Evolutionary conservation across 1,140 invertebrate species (phyloP).

Genomic region (Zaprionus camerounensis): DNA sequence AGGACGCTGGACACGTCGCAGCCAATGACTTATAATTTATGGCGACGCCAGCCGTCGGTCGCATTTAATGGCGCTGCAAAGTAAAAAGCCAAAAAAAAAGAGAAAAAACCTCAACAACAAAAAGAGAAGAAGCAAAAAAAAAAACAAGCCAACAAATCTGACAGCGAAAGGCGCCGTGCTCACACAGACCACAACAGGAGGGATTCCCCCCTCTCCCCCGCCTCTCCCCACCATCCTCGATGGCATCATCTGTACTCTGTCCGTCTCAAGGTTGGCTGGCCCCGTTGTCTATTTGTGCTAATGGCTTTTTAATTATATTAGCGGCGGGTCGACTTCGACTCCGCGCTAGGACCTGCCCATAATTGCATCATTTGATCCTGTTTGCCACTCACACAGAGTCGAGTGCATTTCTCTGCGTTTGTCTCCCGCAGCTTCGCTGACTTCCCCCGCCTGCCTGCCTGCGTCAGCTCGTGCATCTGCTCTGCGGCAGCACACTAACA

Average conservation of each 20-base stretch:
- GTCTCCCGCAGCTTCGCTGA: slow-evolving; percentile 13
- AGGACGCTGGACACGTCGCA: slow-evolving; percentile 27
- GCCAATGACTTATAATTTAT: slow-evolving; percentile 83
- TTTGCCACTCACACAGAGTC: slow-evolving; percentile 52
- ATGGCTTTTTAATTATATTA: slow-evolving; percentile 83
- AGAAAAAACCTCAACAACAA: slow-evolving; percentile 2
- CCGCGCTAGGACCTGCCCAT: slow-evolving; percentile 43
- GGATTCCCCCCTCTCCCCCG: not conserved
- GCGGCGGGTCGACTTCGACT: slow-evolving; percentile 66
- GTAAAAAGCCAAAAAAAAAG: slow-evolving; percentile 19
- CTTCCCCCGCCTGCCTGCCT: slow-evolving; percentile 4
- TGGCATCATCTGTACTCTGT: not conserved
- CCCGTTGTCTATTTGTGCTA: slow-evolving; percentile 57
- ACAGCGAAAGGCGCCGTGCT: not conserved
- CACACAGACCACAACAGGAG: slow-evolving; percentile 2
- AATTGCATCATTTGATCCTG: slow-evolving; percentile 80
- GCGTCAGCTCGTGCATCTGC: not conserved
- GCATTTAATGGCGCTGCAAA: slow-evolving; percentile 60
- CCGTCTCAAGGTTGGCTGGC: slow-evolving; percentile 62
- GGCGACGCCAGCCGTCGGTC: slow-evolving; percentile 61
- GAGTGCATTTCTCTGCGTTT: slow-evolving; percentile 56
- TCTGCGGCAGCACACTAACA: slow-evolving; percentile 68
- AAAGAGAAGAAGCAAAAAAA: slow-evolving; percentile 3
- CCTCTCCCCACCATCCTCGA: too few species aligned
- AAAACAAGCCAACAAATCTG: slow-evolving; percentile 13